Conservation (phyloP, 2,888 invertebrate genomes). For the Mesodorylaimus sp. region DNA sequence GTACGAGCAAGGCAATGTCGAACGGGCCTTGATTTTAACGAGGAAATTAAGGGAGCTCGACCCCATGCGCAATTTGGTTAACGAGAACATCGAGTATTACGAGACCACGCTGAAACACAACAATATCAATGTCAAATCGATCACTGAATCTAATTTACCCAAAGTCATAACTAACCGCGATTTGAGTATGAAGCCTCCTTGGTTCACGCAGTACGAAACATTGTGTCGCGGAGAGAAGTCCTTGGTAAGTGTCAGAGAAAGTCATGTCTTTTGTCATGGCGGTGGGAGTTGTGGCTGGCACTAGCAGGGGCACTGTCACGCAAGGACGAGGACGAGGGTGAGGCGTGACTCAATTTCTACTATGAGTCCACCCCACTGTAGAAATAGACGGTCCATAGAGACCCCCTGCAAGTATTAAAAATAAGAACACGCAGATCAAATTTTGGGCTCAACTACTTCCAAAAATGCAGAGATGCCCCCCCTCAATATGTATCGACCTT, state of each 20-base stretch:
- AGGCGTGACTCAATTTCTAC: too few relatives aligned
- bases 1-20: conserved; percentile 63
- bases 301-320: too few relatives aligned
- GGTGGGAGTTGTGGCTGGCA: too few relatives aligned
- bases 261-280: too few relatives aligned
- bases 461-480: too few relatives aligned
- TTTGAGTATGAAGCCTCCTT: conserved; percentile 22
- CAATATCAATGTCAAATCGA: conserved; percentile 37
- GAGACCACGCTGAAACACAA: conserved; percentile 49
- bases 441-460: too few relatives aligned
- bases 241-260: conserved; percentile 25
- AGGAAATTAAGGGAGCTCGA: conserved; percentile 57
- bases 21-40: conserved; percentile 65
- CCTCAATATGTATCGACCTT: too few relatives aligned
- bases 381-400: too few relatives aligned
- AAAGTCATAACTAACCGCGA: conserved; percentile 22
- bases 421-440: too few relatives aligned
- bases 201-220: conserved; percentile 39
- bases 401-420: too few relatives aligned
- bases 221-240: conserved; percentile 41
- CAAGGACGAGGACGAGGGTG: too few relatives aligned
- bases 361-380: too few relatives aligned
- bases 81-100: conserved; percentile 75
- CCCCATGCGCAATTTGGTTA: conserved; percentile 56
- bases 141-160: conserved; percentile 43